Evolutionary conservation across 2,113 vertebrate species (phyloP).

Genomic region (Lichenostomus cassidix): DNA sequence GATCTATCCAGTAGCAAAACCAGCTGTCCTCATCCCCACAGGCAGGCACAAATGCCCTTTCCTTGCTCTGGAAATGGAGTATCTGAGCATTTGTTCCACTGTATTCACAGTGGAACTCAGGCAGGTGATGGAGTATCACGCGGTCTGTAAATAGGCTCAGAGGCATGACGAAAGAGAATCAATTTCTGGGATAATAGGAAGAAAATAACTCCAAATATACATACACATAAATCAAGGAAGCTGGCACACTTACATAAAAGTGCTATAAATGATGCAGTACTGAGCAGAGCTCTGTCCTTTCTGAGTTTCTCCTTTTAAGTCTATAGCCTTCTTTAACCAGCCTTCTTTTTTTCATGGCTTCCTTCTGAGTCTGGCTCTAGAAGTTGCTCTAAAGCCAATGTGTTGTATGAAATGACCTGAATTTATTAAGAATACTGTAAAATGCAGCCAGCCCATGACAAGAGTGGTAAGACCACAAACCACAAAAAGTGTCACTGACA

Average conservation of each 20-base stretch:
- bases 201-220: slow-evolving; percentile 37
- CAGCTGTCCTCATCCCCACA: neutral
- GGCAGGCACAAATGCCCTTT: neutral
- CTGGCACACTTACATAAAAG: neutral
- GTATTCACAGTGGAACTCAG: neutral
- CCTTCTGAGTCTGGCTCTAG: neutral
- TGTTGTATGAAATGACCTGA: neutral
- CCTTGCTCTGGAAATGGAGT: neutral
- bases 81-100: neutral
- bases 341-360: neutral
- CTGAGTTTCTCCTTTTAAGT: neutral
- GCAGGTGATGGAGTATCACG: neutral
- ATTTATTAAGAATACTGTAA: neutral
- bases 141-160: neutral
- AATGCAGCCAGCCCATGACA: neutral
- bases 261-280: neutral
- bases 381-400: neutral
- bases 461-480: neutral
- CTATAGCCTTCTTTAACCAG: neutral
- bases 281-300: neutral
- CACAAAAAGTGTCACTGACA: neutral
- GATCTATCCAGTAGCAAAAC: neutral
- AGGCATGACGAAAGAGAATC: neutral
- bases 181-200: neutral
- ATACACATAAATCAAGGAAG: slow-evolving; percentile 11